Evolutionary conservation across 2,888 invertebrate genomes (phyloP).

Genomic region (Nomada goodeniana): DNA sequence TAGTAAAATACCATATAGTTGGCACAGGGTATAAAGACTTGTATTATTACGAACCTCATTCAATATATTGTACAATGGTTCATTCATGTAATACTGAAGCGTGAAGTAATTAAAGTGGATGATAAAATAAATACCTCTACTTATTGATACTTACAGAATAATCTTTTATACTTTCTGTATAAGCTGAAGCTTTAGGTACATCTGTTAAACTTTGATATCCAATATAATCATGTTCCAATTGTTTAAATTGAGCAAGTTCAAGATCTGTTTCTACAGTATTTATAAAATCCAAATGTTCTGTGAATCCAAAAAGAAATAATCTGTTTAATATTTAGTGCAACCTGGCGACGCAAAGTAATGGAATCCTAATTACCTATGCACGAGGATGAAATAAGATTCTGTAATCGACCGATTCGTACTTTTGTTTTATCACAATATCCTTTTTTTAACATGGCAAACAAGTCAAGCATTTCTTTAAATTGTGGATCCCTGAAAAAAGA

Average conservation of each 20-base stretch:
- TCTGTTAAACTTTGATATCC: slow-evolving; percentile 98
- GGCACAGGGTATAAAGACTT: slow-evolving; percentile 92
- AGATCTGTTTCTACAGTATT: slow-evolving; percentile 90
- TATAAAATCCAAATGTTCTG: slow-evolving; percentile 99
- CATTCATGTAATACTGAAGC: slow-evolving; percentile 86
- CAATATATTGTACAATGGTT: slow-evolving; percentile 91
- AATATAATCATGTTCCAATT: slow-evolving; percentile 95
- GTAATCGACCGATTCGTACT: slow-evolving; percentile 95
- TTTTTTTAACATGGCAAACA: slow-evolving; percentile 98
- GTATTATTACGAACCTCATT: slow-evolving; percentile 89
- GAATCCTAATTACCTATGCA: slow-evolving; percentile 90
- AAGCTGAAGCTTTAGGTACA: slow-evolving; percentile 93
- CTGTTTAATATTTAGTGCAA: slow-evolving; percentile 17
- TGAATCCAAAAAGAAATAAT: slow-evolving; percentile 32
- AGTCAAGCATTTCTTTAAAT: slow-evolving; percentile 97
- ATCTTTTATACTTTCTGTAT: slow-evolving; percentile 88
- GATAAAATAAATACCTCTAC: background rate
- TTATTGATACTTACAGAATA: slow-evolving; percentile 81
- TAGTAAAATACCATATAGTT: slow-evolving; percentile 93
- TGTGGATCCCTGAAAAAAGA: slow-evolving; percentile 91
- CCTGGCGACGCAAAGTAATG: background rate
- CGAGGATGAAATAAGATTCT: slow-evolving; percentile 99
- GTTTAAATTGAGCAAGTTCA: slow-evolving; percentile 92
- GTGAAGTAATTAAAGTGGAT: slow-evolving; percentile 16
- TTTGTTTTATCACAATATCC: slow-evolving; percentile 98